These are phyloP conservation scores for Dasyprocta punctata DNA, from an alignment of 2,113 vertebrate species.

Conservation along the genomic window DNA sequence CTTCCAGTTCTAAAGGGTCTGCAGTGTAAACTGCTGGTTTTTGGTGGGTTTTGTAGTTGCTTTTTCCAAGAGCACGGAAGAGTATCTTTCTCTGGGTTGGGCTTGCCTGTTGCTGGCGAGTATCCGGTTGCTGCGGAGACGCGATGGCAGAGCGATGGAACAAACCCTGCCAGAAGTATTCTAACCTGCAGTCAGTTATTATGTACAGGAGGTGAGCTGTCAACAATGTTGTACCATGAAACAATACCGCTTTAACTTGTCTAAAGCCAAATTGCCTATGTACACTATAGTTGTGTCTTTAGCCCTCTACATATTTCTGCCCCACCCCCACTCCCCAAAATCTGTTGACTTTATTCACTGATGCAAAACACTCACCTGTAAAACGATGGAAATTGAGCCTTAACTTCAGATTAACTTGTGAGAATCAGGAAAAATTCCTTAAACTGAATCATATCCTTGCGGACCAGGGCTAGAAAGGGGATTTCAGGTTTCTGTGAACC, in stretches of 20 bases:
- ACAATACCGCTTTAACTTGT: constrained; percentile 87
- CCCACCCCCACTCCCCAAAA: background rate
- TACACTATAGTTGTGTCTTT: constrained; percentile 84
- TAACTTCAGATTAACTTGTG: constrained; percentile 74
- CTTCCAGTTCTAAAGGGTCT: constrained; percentile 85
- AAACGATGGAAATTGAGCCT: constrained; percentile 84
- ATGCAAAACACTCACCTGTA: constrained; percentile 67
- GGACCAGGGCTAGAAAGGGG: constrained; percentile 85
- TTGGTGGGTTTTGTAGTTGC: constrained; percentile 69
- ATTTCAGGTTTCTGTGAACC: constrained; percentile 70
- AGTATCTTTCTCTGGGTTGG: constrained; percentile 67
- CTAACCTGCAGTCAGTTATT: constrained; percentile 79
- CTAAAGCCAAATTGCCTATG: constrained; percentile 84
- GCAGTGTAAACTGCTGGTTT: constrained; percentile 83
- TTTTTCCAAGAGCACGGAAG: constrained; percentile 67
- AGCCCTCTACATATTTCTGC: constrained; percentile 81
- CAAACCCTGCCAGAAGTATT: constrained; percentile 68
- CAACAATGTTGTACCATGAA: constrained; percentile 84
- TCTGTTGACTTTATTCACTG: constrained; percentile 75
- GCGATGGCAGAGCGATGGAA: constrained; percentile 64
- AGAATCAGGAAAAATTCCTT: constrained; percentile 82
- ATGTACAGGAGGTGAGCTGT: constrained; percentile 80
- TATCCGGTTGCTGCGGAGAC: constrained; percentile 70
- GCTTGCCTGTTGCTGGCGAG: constrained; percentile 55
- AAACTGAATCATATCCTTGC: constrained; percentile 80